Conservation (phyloP, 2,888 invertebrate genomes). For the Chouioia cunea region DNA sequence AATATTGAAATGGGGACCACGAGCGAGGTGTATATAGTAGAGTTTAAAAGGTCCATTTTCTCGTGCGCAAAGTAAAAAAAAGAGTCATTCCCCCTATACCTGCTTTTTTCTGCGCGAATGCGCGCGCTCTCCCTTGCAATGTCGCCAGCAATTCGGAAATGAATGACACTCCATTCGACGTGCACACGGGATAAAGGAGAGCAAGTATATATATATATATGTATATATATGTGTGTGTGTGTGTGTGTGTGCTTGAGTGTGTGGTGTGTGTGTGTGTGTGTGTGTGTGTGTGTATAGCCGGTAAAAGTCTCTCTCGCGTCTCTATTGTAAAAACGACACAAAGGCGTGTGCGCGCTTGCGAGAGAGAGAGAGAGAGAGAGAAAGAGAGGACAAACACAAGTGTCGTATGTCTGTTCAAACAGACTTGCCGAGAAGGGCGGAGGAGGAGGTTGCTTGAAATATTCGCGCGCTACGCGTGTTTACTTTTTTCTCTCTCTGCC, state of each 20-base stretch:
- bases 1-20: conserved; percentile 35
- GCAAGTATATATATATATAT: no score
- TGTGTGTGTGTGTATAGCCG: background rate
- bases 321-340: conserved; percentile 64
- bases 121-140: conserved; percentile 48
- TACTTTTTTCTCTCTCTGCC: background rate
- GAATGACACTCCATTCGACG: conserved; percentile 59
- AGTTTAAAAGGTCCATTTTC: conserved; percentile 37
- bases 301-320: conserved; percentile 29
- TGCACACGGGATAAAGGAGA: conserved; percentile 38
- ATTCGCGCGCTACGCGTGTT: no score
- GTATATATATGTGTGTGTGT: no score
- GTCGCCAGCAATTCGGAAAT: conserved; percentile 60
- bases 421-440: conserved; percentile 55
- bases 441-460: conserved; percentile 17
- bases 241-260: background rate
- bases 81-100: background rate
- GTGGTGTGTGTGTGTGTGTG: background rate
- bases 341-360: conserved; percentile 47
- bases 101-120: conserved; percentile 27
- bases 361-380: conserved; percentile 23
- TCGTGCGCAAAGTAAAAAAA: background rate
- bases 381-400: conserved; percentile 58
- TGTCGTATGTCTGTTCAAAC: conserved; percentile 67
- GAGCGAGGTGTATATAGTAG: conserved; percentile 15